phyloP scores from a whole-genome alignment of 2,113 vertebrate species.

The Acanthochromis polyacanthus region DNA sequence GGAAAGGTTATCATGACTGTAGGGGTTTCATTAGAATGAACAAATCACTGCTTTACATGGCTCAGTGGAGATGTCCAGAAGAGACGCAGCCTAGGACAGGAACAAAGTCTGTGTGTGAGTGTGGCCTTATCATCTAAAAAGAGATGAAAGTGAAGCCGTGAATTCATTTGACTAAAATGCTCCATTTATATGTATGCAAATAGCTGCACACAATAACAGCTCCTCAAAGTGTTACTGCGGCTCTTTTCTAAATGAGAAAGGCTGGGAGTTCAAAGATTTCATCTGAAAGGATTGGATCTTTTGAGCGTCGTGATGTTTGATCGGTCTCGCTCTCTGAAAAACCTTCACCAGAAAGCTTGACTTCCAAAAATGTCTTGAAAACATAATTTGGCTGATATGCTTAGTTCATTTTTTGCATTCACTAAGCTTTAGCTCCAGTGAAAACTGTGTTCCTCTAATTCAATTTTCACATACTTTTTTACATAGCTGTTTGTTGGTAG shows the following conservation, averaged over 20 bases:
- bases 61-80: constrained; percentile 75
- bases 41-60: constrained; percentile 79
- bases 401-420: not conserved
- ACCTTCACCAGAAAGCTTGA: constrained; percentile 8
- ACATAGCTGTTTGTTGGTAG: not conserved
- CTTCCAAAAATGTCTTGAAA: constrained; percentile 17
- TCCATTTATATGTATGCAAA: constrained; percentile 71
- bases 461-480: not conserved
- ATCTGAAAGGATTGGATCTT: constrained; percentile 49
- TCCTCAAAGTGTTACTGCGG: constrained; percentile 50
- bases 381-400: constrained; percentile 8
- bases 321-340: constrained; percentile 14
- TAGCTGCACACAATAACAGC: constrained; percentile 50
- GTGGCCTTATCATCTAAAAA: constrained; percentile 61
- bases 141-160: constrained; percentile 60
- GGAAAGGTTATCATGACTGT: constrained; percentile 81
- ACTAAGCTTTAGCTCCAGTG: not conserved
- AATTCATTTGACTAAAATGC: constrained; percentile 66
- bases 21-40: constrained; percentile 78
- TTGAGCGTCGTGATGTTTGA: constrained; percentile 41
- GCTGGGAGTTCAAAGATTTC: constrained; percentile 60
- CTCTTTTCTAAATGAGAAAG: constrained; percentile 36
- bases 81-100: constrained; percentile 48
- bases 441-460: not conserved
- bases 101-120: constrained; percentile 64